Percentiles rank a stretch among this genome's conserved stretches.
phyloP scores from a whole-genome alignment of 2,113 vertebrate genomes.

The Corynorhinus townsendii region DNA sequence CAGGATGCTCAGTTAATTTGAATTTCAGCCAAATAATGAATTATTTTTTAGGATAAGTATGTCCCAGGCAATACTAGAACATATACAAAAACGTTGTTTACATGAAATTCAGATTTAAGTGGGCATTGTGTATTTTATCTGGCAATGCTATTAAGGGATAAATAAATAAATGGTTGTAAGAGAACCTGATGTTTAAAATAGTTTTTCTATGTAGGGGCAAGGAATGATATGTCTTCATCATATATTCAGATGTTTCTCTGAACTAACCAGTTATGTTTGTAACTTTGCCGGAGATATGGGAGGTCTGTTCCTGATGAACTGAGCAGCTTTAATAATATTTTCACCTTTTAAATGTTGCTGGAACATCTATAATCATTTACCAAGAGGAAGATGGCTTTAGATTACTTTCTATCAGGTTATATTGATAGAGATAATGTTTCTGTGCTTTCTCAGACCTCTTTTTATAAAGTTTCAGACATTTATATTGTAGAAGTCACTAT shows the following conservation, averaged over 20 bases:
- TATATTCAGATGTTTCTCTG: background rate
- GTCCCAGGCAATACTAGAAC: background rate
- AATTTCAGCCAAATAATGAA: background rate
- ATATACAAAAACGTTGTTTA: background rate
- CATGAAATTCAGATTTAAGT: slow-evolving; percentile 14
- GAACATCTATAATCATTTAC: background rate
- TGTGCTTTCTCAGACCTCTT: background rate
- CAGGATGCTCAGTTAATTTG: background rate
- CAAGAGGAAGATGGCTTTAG: background rate
- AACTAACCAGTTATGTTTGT: background rate
- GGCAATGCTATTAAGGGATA: background rate
- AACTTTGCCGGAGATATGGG: background rate
- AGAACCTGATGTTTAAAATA: background rate
- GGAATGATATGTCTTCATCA: background rate
- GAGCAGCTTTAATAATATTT: background rate
- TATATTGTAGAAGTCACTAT: background rate
- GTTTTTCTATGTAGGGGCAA: background rate
- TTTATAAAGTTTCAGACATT: background rate
- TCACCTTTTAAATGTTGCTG: background rate
- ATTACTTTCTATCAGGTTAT: background rate
- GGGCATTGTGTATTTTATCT: background rate
- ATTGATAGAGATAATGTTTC: background rate
- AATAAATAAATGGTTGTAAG: background rate
- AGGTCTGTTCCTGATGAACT: background rate
- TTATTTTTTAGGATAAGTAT: slow-evolving; percentile 6